phyloP scores from a whole-genome alignment of 2,113 vertebrate genomes.

The Gymnogyps californianus region DNA sequence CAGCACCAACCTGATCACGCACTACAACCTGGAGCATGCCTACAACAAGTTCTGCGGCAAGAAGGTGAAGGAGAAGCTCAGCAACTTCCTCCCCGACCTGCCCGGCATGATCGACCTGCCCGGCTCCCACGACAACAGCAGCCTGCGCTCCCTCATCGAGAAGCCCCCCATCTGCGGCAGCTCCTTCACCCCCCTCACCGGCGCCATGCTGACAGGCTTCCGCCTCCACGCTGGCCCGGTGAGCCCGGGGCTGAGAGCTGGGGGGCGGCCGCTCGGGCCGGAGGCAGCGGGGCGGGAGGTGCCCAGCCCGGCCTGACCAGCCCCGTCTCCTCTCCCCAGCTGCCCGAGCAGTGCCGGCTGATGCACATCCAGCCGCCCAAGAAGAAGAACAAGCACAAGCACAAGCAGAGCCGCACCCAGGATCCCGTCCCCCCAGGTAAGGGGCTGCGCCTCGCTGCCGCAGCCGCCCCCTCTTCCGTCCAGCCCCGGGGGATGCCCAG shows the following conservation, averaged over 20 bases:
- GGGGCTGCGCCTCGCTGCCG: background rate
- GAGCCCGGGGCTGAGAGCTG: background rate
- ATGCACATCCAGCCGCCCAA: conserved; percentile 98
- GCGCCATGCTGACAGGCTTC: conserved; percentile 92
- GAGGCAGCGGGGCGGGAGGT: background rate
- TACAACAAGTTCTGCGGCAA: conserved; percentile 98
- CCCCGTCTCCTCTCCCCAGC: conserved; percentile 57
- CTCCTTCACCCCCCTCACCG: conserved; percentile 92
- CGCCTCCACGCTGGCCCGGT: conserved; percentile 95
- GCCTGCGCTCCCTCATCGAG: conserved; percentile 92
- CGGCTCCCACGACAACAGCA: conserved; percentile 92
- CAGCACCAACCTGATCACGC: conserved; percentile 95
- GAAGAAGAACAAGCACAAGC: conserved; percentile 97
- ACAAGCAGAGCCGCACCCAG: conserved; percentile 91
- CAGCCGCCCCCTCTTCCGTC: fast-evolving
- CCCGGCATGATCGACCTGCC: conserved; percentile 98
- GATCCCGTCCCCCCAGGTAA: conserved; percentile 93
- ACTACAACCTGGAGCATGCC: conserved; percentile 94
- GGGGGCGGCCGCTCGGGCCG: fast-evolving
- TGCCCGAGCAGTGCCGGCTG: conserved; percentile 94
- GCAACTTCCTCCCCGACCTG: conserved; percentile 95
- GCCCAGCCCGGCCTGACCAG: fast-evolving
- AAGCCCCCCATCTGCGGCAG: conserved; percentile 94
- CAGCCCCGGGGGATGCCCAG: fast-evolving
- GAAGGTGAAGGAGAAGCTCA: conserved; percentile 98